phyloP scores from a whole-genome alignment of 1,140 invertebrate genomes.

The Drosophila persimilis region DNA sequence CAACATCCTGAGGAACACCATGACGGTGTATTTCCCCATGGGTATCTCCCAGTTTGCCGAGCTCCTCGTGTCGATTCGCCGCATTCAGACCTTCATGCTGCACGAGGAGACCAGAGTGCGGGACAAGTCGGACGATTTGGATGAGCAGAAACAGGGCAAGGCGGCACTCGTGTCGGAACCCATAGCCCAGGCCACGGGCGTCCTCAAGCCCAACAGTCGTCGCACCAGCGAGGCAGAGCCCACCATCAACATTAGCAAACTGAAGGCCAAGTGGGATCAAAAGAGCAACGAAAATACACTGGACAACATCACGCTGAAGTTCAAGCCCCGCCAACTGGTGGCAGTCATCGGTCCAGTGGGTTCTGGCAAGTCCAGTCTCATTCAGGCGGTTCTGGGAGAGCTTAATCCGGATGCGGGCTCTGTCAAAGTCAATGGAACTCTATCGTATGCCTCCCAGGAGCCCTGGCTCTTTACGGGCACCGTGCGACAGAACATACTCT shows the following conservation, averaged over 20 bases:
- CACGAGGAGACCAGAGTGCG: constrained; percentile 86
- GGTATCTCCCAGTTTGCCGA: constrained; percentile 88
- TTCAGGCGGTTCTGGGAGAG: constrained; percentile 92
- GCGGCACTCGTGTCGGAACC: constrained; percentile 43
- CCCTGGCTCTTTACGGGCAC: constrained; percentile 93
- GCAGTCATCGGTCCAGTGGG: constrained; percentile 90
- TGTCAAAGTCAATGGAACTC: constrained; percentile 88
- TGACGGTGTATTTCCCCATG: constrained; percentile 90
- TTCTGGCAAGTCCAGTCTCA: constrained; percentile 90
- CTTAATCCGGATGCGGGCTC: constrained; percentile 87
- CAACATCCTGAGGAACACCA: constrained; percentile 88
- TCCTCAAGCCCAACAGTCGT: constrained; percentile 60
- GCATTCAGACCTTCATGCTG: constrained; percentile 88
- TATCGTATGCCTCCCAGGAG: constrained; percentile 96
- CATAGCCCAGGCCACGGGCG: constrained; percentile 42
- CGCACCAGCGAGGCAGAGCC: constrained; percentile 52
- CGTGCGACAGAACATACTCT: constrained; percentile 94
- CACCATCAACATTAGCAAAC: constrained; percentile 61
- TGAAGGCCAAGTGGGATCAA: constrained; percentile 77
- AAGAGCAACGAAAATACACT: constrained; percentile 83
- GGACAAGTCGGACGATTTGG: constrained; percentile 68
- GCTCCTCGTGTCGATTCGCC: constrained; percentile 87
- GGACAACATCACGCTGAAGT: constrained; percentile 86
- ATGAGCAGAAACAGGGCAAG: constrained; percentile 58
- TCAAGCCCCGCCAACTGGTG: constrained; percentile 86